Evolutionary conservation across 2,797 vertebrate genomes (phyloP), one percentile per base, ranked within the genome.

Genomic region (Aplochiton taeniatus): DNA sequence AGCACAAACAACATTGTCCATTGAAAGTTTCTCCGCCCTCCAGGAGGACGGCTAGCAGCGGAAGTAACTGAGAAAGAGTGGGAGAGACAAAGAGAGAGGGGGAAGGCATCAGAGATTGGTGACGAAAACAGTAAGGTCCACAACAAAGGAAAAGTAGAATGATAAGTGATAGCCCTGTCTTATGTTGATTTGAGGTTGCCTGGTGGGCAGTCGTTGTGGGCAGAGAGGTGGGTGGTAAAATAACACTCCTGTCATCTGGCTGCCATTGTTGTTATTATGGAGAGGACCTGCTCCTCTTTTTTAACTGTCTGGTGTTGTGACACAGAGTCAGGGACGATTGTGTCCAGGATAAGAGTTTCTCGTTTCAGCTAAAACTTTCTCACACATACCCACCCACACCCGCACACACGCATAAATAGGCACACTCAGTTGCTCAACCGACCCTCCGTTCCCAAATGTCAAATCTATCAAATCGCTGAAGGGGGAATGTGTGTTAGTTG

Each of bases 291-390:
- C 31, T 58, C n/a, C 44, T 16, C 31, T 43, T 16, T 16, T n/a
- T 58, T 43, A 58, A 42, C 31, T 44, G 31, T 44, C 63, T 49
- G 51, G 14, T 88, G 73, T 86, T 84, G 84, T 91, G 88, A 87
- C 80, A 69, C 70, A 59, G 17, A 75, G 83, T 83, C 83, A 86
- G 58, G 86, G 87, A 74, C 77, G 80, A 86, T 63, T 85, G 84
- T 80, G 16, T 67, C 53, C 73, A 50, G 63, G 54, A 52, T 65
- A 45, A 59, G 48, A 42, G 79, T 83, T 65, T 78, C 65, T 77
- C 81, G 72, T 73, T 69, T 75, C 72, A 66, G 73, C 43, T 48
- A 65, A 16, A 19, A 66, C 69, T 65, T 42, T 50, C 45, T 43
- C 44, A 53, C 42, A 73, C 57, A 63, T 2, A 42, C 61, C 60